Evolutionary conservation across 2,888 invertebrate species (phyloP).

Genomic region (Ichneumoninae sp.): DNA sequence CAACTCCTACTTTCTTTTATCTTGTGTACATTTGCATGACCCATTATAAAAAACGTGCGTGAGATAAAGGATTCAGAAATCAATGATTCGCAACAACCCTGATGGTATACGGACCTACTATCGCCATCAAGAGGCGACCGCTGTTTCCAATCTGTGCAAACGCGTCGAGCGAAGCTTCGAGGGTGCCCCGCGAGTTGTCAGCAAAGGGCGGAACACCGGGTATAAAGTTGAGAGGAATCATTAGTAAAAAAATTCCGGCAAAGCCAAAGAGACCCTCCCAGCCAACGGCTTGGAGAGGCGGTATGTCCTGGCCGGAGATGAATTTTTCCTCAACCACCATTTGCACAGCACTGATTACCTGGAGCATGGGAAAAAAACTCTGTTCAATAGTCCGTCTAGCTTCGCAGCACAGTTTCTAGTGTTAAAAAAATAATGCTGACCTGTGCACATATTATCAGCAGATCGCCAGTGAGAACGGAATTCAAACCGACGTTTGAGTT

Average conservation of each 20-base stretch:
- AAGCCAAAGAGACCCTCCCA: conserved; percentile 96
- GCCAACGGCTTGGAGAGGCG: conserved; percentile 95
- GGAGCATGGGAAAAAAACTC: conserved; percentile 39
- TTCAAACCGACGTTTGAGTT: conserved; percentile 86
- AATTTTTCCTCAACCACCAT: conserved; percentile 98
- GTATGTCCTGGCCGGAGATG: conserved; percentile 93
- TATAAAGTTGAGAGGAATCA: conserved; percentile 93
- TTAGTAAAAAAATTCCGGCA: conserved; percentile 86
- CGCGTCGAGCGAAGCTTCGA: conserved; percentile 95
- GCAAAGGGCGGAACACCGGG: conserved; percentile 91
- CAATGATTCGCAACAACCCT: not conserved
- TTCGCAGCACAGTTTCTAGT: not conserved
- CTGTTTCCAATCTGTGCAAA: conserved; percentile 92
- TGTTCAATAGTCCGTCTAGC: not conserved
- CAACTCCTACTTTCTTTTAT: not conserved
- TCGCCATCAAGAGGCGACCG: conserved; percentile 87
- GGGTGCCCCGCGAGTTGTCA: conserved; percentile 89
- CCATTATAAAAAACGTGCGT: too few relatives aligned
- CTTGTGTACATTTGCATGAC: not conserved
- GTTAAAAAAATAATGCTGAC: conserved; percentile 68
- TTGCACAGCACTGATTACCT: conserved; percentile 94
- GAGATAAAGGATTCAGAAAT: not conserved
- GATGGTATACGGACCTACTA: conserved; percentile 86
- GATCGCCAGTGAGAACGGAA: conserved; percentile 92
- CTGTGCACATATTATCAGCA: conserved; percentile 90